phyloP scores from a whole-genome alignment of 2,797 vertebrate genomes.

The Tangara arthus region DNA sequence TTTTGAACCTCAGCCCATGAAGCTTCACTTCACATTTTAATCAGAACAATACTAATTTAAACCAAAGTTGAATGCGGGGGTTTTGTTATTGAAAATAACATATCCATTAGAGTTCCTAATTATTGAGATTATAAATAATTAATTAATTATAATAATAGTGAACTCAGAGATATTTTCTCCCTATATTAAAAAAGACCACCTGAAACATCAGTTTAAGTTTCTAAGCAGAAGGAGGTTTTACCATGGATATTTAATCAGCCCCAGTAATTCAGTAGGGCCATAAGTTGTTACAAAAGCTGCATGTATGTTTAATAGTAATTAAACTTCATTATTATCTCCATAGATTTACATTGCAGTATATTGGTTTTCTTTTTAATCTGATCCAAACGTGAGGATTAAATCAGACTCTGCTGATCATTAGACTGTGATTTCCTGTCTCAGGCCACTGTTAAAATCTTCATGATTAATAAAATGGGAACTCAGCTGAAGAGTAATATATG shows the following conservation, averaged over 20 bases:
- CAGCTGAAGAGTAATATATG: constrained; percentile 56
- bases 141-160: background rate
- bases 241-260: background rate
- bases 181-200: background rate
- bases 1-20: background rate
- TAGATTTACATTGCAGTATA: background rate
- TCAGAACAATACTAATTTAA: background rate
- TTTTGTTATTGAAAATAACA: background rate
- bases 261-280: background rate
- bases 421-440: constrained; percentile 68
- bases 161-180: background rate
- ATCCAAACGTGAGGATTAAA: constrained; percentile 36
- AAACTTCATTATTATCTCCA: background rate
- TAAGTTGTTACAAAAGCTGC: background rate
- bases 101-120: background rate
- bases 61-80: background rate
- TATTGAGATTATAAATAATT: background rate
- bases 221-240: background rate
- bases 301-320: constrained; percentile 5
- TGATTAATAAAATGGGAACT: constrained; percentile 66
- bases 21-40: background rate
- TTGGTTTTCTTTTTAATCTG: constrained; percentile 22
- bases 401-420: constrained; percentile 43
- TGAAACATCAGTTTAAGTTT: background rate
- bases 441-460: constrained; percentile 51